A percentile compares a stretch with the other conserved stretches of the same genome.
These are phyloP conservation scores for Caenorhabditis sp. DNA, from an alignment of 2,888 invertebrate genomes.

Conservation along the genomic window DNA sequence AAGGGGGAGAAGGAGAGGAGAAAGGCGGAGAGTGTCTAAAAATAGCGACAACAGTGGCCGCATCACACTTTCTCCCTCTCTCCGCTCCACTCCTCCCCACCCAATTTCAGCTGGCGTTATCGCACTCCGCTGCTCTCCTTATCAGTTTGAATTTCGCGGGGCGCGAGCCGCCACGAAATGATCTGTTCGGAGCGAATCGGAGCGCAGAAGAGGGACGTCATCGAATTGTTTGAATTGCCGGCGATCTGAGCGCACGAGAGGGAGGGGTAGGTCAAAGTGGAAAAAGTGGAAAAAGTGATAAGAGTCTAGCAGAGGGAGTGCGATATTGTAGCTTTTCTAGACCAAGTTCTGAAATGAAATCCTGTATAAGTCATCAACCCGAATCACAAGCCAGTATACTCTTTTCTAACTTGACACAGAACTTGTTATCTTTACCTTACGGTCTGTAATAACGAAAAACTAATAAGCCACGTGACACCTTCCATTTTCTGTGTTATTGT, in stretches of 20 bases:
- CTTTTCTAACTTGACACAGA: too few relatives aligned
- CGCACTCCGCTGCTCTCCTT: constrained; percentile 23
- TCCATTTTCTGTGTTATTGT: too few relatives aligned
- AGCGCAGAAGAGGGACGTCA: constrained; percentile 22
- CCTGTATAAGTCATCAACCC: too few relatives aligned
- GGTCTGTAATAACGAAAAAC: too few relatives aligned
- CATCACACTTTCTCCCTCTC: constrained; percentile 21
- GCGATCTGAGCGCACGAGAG: neutral
- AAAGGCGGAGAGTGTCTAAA: constrained; percentile 34
- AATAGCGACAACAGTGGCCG: constrained; percentile 40
- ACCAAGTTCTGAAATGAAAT: too few relatives aligned
- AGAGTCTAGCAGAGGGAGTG: too few relatives aligned
- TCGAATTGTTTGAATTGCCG: constrained; percentile 18
- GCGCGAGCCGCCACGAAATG: constrained; percentile 37
- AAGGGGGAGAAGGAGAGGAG: constrained; percentile 7
- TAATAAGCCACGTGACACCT: too few relatives aligned
- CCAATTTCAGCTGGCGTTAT: constrained; percentile 11
- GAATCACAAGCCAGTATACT: too few relatives aligned
- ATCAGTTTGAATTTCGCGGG: constrained; percentile 34
- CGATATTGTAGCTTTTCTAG: too few relatives aligned
- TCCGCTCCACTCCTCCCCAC: neutral
- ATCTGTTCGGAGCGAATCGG: constrained; percentile 32
- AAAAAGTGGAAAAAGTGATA: constrained; percentile 3
- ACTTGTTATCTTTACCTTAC: too few relatives aligned
- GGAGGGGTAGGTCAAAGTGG: constrained; percentile 4